Conservation (phyloP, 1,140 invertebrate species). For the Schlechtendalia chinensis region DNA sequence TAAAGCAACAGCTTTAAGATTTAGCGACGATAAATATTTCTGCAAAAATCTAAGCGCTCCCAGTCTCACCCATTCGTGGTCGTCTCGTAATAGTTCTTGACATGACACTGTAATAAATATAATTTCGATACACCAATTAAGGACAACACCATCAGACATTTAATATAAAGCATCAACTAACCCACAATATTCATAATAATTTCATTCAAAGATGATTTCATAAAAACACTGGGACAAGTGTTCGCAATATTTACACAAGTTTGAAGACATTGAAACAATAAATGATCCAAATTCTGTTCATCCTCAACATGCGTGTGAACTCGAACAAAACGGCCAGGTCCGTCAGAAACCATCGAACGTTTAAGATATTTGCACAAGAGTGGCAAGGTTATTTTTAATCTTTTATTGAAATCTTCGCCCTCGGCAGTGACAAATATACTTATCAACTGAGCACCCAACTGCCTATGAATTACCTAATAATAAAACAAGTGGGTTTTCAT, state of each 20-base stretch:
- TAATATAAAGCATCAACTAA: slow-evolving; percentile 53
- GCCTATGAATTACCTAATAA: slow-evolving; percentile 37
- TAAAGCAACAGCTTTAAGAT: slow-evolving; percentile 62
- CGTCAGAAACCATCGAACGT: slow-evolving; percentile 52
- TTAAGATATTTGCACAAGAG: slow-evolving; percentile 59
- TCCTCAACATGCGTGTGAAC: slow-evolving; percentile 52
- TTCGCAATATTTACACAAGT: slow-evolving; percentile 64
- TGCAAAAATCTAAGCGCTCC: slow-evolving; percentile 72
- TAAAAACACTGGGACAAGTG: slow-evolving; percentile 60
- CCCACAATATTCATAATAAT: slow-evolving; percentile 60
- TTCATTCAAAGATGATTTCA: slow-evolving; percentile 57
- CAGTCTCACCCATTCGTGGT: slow-evolving; percentile 74
- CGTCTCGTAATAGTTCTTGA: slow-evolving; percentile 62
- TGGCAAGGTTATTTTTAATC: slow-evolving; percentile 63
- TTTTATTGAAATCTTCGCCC: slow-evolving; percentile 64
- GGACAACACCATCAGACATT: background rate
- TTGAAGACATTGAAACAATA: slow-evolving; percentile 70
- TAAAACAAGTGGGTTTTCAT: background rate
- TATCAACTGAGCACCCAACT: slow-evolving; percentile 64
- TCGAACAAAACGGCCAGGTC: slow-evolving; percentile 57
- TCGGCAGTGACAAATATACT: slow-evolving; percentile 73
- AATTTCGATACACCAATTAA: background rate
- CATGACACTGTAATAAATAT: slow-evolving; percentile 56
- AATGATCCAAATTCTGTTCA: slow-evolving; percentile 62
- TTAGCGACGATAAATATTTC: slow-evolving; percentile 65